Conservation (phyloP, 2,797 vertebrate genomes). For the Eurystomus glaucurus region DNA sequence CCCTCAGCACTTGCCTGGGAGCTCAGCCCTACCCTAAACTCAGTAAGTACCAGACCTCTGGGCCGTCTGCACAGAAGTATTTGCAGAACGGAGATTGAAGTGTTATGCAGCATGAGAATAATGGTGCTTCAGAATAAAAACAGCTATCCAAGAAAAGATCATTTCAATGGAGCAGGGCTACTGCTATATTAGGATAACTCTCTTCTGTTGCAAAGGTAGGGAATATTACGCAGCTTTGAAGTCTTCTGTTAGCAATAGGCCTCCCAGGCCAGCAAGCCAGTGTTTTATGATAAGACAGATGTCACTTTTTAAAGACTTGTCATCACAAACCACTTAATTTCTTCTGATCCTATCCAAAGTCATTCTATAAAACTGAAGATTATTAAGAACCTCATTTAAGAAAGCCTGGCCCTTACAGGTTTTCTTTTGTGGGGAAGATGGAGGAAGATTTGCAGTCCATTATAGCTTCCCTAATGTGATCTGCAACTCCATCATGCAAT, state of each 20-base stretch:
- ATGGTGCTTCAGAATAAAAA: neutral
- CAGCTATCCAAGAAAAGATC: neutral
- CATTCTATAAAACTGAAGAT: neutral
- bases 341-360: neutral
- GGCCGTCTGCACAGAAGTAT: neutral
- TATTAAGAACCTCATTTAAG: neutral
- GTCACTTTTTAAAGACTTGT: neutral
- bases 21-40: neutral
- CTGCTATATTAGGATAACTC: neutral
- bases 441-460: neutral
- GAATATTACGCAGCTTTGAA: neutral
- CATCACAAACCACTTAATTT: neutral
- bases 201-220: neutral
- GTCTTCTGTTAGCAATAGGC: neutral
- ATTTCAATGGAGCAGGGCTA: neutral
- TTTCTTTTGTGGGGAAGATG: neutral
- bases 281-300: neutral
- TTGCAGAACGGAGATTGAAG: neutral
- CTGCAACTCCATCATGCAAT: neutral
- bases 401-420: neutral
- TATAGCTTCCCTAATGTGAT: neutral
- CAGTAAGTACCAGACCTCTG: neutral
- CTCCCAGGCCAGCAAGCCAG: neutral
- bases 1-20: neutral
- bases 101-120: fast-evolving